Conservation (phyloP, 37 sponge, comb jelly and placozoan genomes). For the Beroe ovata region DNA sequence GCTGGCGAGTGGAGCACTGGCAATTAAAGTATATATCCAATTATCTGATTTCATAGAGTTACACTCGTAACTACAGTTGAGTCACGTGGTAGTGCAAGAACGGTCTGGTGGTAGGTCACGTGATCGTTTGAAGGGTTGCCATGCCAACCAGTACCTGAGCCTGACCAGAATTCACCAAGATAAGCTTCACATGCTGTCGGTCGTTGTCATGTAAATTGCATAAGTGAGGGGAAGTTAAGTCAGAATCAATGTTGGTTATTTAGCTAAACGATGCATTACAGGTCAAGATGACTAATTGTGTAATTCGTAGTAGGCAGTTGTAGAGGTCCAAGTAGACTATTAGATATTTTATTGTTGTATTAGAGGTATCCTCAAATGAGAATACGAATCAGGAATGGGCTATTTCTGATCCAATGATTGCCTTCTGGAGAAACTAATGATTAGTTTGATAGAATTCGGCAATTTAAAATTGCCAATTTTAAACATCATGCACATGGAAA, state of each 20-base stretch:
- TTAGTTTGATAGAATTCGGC: no score
- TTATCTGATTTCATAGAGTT: not conserved
- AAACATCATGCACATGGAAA: no score
- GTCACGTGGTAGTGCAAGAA: not conserved
- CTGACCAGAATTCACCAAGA: not conserved
- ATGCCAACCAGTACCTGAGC: not conserved
- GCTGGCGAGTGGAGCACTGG: not conserved
- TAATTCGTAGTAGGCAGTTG: no score
- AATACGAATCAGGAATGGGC: no score
- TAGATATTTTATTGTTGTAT: not conserved
- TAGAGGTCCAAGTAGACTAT: not conserved
- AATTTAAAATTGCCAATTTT: no score
- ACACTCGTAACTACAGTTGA: not conserved
- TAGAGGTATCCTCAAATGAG: not conserved
- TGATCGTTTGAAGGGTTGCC: not conserved
- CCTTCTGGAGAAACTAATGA: no score
- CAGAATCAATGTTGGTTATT: not conserved
- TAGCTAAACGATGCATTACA: not conserved
- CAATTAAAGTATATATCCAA: not conserved
- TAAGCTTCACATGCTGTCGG: not conserved
- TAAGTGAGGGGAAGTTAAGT: not conserved
- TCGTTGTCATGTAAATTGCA: not conserved
- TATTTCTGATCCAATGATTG: no score
- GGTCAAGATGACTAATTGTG: not conserved
- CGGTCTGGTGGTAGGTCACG: not conserved